Conservation (phyloP, 2,113 vertebrate species). For the Vicugna pacos region DNA sequence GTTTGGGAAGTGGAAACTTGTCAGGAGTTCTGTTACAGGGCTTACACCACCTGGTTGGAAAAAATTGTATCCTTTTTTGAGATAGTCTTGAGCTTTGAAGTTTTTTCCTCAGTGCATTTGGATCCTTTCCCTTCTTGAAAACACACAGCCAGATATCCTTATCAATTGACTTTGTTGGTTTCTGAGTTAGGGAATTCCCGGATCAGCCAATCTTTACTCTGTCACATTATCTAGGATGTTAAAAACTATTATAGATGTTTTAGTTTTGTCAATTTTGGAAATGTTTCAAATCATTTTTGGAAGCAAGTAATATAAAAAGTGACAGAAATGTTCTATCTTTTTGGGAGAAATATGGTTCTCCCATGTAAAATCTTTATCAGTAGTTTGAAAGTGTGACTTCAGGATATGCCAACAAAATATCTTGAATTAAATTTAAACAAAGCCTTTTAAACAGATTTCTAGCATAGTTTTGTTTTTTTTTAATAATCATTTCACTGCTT, state of each 20-base stretch:
- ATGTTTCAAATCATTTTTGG: not conserved
- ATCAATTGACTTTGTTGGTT: constrained; percentile 12
- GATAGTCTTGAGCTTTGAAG: not conserved
- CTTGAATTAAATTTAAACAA: not conserved
- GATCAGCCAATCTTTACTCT: not conserved
- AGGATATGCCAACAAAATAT: not conserved
- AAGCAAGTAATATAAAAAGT: not conserved
- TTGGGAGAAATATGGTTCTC: not conserved
- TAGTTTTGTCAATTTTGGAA: not conserved
- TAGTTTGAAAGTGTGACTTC: not conserved
- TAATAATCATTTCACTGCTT: not conserved
- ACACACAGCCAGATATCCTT: not conserved
- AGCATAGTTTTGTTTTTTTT: not conserved
- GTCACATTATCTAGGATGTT: not conserved
- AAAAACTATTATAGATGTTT: constrained; percentile 4
- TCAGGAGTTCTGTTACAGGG: not conserved
- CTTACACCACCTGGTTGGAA: not conserved
- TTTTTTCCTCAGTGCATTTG: not conserved
- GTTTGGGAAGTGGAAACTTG: not conserved
- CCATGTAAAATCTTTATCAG: not conserved
- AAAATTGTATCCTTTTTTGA: not conserved
- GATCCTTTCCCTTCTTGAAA: not conserved
- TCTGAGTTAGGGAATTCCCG: not conserved
- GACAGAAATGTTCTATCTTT: not conserved
- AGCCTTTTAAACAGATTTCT: not conserved